These are phyloP conservation scores for Chrysomallon squamiferum DNA, from an alignment of 1,140 invertebrate genomes.

Conservation along the genomic window DNA sequence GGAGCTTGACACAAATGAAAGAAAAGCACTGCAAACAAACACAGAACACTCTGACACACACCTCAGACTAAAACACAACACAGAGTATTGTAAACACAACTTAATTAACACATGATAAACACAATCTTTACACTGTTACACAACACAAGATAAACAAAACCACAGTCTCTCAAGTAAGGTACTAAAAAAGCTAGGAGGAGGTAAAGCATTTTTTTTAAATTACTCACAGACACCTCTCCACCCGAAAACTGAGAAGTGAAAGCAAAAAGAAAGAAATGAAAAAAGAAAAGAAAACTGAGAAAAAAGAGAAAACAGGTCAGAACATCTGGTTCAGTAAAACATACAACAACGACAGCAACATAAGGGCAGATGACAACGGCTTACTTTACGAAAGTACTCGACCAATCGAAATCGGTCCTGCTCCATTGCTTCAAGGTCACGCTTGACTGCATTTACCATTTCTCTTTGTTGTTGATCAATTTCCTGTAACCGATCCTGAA, in stretches of 20 bases:
- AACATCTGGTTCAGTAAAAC: not conserved
- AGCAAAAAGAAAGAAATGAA: conserved; percentile 1
- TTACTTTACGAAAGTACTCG: conserved; percentile 52
- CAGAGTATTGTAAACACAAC: no score
- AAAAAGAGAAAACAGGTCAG: not conserved
- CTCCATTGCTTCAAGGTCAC: conserved; percentile 49
- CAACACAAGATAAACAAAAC: no score
- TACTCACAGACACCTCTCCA: no score
- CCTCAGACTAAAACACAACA: no score
- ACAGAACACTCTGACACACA: no score
- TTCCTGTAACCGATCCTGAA: conserved; percentile 52
- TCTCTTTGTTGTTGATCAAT: conserved; percentile 57
- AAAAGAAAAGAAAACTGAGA: not conserved
- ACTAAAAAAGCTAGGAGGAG: no score
- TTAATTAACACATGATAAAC: no score
- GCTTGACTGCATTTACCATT: conserved; percentile 47
- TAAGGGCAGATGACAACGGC: not conserved
- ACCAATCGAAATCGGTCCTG: conserved; percentile 39
- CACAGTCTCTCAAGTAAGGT: no score
- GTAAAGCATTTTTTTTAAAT: no score
- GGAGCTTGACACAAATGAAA: no score
- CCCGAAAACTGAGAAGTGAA: no score
- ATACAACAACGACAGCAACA: not conserved
- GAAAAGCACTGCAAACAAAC: not conserved
- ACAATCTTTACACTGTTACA: no score